Conservation (phyloP, 2,797 vertebrate genomes). For the Diplodus puntazzo region DNA sequence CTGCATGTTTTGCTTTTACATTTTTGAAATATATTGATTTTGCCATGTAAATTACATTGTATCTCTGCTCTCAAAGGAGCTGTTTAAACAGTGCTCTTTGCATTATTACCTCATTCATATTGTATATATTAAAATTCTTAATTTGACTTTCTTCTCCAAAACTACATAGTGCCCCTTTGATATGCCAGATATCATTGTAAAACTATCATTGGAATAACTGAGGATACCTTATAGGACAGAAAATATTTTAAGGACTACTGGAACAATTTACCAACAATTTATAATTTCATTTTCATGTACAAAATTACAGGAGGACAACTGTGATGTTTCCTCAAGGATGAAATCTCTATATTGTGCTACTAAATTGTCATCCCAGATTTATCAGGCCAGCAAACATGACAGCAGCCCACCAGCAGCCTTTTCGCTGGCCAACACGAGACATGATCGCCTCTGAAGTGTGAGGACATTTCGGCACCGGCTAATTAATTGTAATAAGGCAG, state of each 20-base stretch:
- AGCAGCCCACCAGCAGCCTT: slow-evolving; percentile 71
- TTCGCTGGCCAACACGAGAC: slow-evolving; percentile 66
- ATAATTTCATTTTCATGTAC: background rate
- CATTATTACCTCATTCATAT: too few species aligned
- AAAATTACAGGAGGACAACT: slow-evolving; percentile 12
- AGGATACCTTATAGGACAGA: background rate
- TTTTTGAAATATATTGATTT: background rate
- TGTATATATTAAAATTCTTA: too few species aligned
- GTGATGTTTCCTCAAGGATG: slow-evolving; percentile 18
- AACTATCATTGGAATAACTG: background rate
- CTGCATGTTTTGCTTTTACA: background rate
- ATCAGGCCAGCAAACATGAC: slow-evolving; percentile 69
- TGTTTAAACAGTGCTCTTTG: background rate
- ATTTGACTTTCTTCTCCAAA: too few species aligned
- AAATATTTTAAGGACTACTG: background rate
- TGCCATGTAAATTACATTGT: background rate
- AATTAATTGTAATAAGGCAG: slow-evolving; percentile 85
- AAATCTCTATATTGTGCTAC: slow-evolving; percentile 29
- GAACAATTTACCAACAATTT: background rate
- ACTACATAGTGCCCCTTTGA: too few species aligned
- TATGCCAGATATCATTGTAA: background rate
- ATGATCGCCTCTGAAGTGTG: slow-evolving; percentile 78
- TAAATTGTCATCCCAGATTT: slow-evolving; percentile 70
- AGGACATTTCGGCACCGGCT: slow-evolving; percentile 79
- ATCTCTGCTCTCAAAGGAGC: background rate